These are phyloP conservation scores for Lydus trimaculatus DNA, from an alignment of 2,888 invertebrate species.

Conservation along the genomic window DNA sequence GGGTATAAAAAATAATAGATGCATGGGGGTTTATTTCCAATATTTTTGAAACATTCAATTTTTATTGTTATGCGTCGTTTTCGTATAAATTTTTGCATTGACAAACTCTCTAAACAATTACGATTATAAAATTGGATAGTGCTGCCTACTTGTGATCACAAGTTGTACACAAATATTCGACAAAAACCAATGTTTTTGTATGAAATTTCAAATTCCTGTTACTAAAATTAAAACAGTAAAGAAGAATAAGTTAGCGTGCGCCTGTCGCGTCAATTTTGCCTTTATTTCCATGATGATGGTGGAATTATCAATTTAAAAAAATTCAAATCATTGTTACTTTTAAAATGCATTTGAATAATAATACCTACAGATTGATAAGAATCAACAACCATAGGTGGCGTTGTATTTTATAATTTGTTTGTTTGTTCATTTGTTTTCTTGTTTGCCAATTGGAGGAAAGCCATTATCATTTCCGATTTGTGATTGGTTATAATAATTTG, in stretches of 20 bases:
- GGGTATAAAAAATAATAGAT: too few relatives aligned
- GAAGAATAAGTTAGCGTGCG: background rate
- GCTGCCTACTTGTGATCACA: slow-evolving; percentile 12
- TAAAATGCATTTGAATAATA: too few relatives aligned
- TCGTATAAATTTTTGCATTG: background rate
- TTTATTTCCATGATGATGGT: background rate
- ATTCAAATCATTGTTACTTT: too few relatives aligned
- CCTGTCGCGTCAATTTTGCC: background rate
- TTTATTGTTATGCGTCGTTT: background rate
- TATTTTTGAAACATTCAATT: background rate
- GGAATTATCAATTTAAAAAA: too few relatives aligned
- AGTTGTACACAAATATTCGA: slow-evolving; percentile 1
- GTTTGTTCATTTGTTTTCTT: slow-evolving; percentile 2
- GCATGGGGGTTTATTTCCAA: background rate
- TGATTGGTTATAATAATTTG: background rate
- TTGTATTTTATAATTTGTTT: slow-evolving; percentile 6
- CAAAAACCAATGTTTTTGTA: slow-evolving; percentile 1
- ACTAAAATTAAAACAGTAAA: background rate
- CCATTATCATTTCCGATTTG: background rate
- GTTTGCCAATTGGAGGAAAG: background rate
- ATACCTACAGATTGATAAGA: background rate
- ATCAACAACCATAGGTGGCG: slow-evolving; percentile 5
- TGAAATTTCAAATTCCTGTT: slow-evolving; percentile 9
- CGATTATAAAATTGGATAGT: slow-evolving; percentile 3
- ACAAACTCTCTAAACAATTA: slow-evolving; percentile 19